Evolutionary conservation across 2,888 invertebrate species (phyloP), one percentile per base, ranked within the genome.

Genomic region (Hemaris fuciformis): DNA sequence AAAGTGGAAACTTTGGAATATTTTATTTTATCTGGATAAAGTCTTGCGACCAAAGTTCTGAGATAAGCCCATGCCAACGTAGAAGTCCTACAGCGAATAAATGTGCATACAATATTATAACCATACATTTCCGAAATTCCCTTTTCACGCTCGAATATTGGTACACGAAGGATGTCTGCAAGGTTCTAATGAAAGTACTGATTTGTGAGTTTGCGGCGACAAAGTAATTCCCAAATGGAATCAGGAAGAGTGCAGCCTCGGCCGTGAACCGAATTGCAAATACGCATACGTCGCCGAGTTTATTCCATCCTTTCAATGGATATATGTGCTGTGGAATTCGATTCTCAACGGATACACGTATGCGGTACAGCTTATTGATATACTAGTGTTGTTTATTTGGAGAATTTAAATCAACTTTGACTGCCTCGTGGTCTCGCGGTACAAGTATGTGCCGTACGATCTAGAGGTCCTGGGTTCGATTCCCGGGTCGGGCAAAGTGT

Each of bases 161-260:
- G 42, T 43, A 22, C 38, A 41, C 48, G 60, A 60, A 43, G 61
- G 13, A 57, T 38, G 53, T 42, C 42, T 48, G 42, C 42, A 58
- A 69, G 66, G 71, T 77, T 80, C 79, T 79, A 88, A 89, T 89
- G 89, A 89, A 89, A 88, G 85, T 86, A 83, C 83, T 88, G 90
- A 90, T 90, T 90, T 89, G 90, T 86, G 87, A 84, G 88, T 85
- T 83, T 85, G 83, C 83, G 85, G 84, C 85, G 89, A 88, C 86
- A 83, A 77, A 80, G 84, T 84, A 84, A 90, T 91, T 92, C 91
- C 91, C 91, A 87, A 85, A 90, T 91, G 91, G 89, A 92, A 92
- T 92, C 91, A 91, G 77, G 83, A 88, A 85, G 88, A 91, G 91
- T 91, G 90, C 91, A 87, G 80, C 74, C 73, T 69, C 71, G 72